A percentile compares a stretch with the other conserved stretches of the same genome.
phyloP scores from a whole-genome alignment of 2,113 vertebrate species.

The Dolichotis patagonum region DNA sequence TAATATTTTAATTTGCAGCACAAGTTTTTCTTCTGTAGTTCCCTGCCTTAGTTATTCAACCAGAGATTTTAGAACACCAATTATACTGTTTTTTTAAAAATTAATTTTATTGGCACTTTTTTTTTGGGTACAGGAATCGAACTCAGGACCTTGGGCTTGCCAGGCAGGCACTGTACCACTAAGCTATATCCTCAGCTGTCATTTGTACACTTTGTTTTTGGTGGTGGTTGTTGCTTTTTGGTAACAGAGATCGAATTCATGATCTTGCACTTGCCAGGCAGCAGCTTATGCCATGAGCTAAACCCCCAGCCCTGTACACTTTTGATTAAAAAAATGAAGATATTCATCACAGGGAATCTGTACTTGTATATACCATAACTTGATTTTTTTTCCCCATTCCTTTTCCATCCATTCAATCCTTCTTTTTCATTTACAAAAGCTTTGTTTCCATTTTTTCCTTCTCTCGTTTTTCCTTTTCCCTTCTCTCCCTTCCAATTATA shows the following conservation, averaged over 20 bases:
- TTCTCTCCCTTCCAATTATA: not conserved
- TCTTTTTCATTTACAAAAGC: not conserved
- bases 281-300: no score
- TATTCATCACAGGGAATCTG: not conserved
- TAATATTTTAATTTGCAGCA: not conserved
- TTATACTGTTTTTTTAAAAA: constrained; percentile 3
- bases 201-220: no score
- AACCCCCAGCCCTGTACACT: not conserved
- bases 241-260: no score
- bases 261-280: no score
- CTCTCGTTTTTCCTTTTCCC: not conserved
- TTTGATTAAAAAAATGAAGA: not conserved
- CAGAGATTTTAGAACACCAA: not conserved
- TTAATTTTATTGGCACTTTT: not conserved
- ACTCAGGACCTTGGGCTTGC: no score
- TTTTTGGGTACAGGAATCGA: no score
- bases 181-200: no score
- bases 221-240: no score
- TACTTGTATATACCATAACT: not conserved
- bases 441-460: not conserved
- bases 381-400: not conserved
- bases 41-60: constrained; percentile 26
- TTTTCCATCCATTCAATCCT: not conserved
- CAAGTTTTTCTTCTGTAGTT: not conserved
- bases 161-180: no score